A percentile compares a stretch with the other conserved stretches of the same genome.
Evolutionary conservation across 1,140 invertebrate genomes (phyloP).

Genomic region (Trichonephila clavipes): DNA sequence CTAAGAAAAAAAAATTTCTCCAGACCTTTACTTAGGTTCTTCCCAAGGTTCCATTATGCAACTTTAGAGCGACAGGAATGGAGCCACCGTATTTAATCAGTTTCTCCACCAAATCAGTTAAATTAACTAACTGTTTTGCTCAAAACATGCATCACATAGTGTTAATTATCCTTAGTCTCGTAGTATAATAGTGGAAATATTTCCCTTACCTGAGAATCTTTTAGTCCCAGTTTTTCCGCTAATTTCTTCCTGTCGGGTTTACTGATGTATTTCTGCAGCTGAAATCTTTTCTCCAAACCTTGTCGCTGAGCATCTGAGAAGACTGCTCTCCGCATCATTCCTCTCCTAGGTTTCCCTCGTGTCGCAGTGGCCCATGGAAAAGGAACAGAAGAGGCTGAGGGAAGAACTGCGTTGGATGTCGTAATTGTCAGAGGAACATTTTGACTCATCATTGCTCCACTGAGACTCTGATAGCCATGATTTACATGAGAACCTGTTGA

Average conservation of each 20-base stretch:
- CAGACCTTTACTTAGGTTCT: too few species aligned
- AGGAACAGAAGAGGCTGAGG: slow-evolving; percentile 79
- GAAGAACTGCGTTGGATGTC: slow-evolving; percentile 9
- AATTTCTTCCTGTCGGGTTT: slow-evolving; percentile 98
- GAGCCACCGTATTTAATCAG: too few species aligned
- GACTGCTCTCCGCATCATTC: slow-evolving; percentile 97
- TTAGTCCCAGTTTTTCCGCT: slow-evolving; percentile 96
- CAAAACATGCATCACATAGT: not conserved
- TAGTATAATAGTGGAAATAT: too few species aligned
- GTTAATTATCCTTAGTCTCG: not conserved
- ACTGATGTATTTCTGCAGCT: slow-evolving; percentile 98
- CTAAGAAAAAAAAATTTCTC: too few species aligned
- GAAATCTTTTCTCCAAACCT: slow-evolving; percentile 95
- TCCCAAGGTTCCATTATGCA: too few species aligned
- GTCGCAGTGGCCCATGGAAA: slow-evolving; percentile 91
- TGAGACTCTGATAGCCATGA: slow-evolving; percentile 42
- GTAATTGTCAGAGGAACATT: slow-evolving; percentile 44
- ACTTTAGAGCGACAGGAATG: too few species aligned
- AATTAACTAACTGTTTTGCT: too few species aligned
- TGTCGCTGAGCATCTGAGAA: slow-evolving; percentile 96
- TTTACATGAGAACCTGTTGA: slow-evolving; percentile 1
- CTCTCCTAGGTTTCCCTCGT: slow-evolving; percentile 86
- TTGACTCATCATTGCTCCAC: slow-evolving; percentile 39
- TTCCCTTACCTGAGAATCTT: slow-evolving; percentile 87
- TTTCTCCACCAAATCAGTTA: too few species aligned